Evolutionary conservation across 2,113 vertebrate species (phyloP).

Genomic region (Mus pahari): DNA sequence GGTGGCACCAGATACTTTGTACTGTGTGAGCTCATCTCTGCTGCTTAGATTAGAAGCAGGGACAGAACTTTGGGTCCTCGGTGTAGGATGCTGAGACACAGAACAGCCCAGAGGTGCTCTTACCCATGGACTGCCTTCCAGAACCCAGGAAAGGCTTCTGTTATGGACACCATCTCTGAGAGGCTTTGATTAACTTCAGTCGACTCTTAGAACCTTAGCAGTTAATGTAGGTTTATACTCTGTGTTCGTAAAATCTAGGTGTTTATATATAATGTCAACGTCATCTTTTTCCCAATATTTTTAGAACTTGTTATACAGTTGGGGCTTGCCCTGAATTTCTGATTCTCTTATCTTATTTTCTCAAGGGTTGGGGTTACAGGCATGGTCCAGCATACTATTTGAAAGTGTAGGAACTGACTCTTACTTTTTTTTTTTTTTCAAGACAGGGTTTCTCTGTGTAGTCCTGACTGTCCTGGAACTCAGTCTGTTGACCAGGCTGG

Average conservation of each 20-base stretch:
- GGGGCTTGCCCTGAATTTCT: background rate
- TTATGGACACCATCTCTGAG: background rate
- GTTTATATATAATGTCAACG: background rate
- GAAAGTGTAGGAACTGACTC: background rate
- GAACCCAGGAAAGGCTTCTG: background rate
- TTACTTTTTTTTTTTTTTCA: too few relatives aligned
- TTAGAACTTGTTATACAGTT: background rate
- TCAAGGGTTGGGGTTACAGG: background rate
- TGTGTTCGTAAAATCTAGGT: background rate
- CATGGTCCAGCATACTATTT: background rate
- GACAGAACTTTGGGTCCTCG: background rate
- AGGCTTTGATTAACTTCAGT: background rate
- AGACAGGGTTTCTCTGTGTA: too few relatives aligned
- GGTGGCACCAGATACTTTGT: background rate
- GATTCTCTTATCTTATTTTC: background rate
- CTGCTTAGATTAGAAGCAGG: background rate
- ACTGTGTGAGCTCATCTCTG: background rate
- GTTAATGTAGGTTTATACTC: background rate
- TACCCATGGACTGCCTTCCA: background rate
- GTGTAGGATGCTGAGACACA: background rate
- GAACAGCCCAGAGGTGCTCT: background rate
- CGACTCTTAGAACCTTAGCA: background rate
- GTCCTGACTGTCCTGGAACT: too few relatives aligned
- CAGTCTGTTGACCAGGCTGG: too few relatives aligned
- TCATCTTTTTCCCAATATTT: background rate